phyloP scores from a whole-genome alignment of 1,140 invertebrate species.

The Zelostemma sp. region DNA sequence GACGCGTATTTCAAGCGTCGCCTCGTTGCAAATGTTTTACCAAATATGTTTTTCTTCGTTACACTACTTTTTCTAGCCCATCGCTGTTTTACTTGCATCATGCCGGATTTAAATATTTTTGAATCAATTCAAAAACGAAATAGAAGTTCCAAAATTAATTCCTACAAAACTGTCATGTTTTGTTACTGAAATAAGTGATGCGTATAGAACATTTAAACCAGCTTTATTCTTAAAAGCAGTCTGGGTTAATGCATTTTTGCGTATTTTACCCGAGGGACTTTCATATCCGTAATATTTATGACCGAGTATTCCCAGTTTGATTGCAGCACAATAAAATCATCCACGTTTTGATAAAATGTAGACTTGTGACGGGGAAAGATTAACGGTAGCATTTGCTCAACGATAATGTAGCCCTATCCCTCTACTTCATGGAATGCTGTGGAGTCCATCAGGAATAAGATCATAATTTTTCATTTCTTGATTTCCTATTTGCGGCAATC shows the following conservation, averaged over 20 bases:
- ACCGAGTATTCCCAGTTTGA: constrained; percentile 8
- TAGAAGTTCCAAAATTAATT: too few relatives aligned
- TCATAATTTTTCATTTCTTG: constrained; percentile 14
- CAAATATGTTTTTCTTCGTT: background rate
- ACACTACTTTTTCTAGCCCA: background rate
- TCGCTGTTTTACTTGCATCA: too few relatives aligned
- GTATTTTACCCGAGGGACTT: constrained; percentile 4
- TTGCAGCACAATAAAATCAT: constrained; percentile 20
- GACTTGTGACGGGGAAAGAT: background rate
- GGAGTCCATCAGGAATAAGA: constrained; percentile 4
- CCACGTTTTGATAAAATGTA: constrained; percentile 21
- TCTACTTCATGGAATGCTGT: background rate
- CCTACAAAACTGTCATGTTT: too few relatives aligned
- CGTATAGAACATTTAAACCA: background rate
- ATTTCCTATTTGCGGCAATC: background rate
- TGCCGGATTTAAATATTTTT: too few relatives aligned
- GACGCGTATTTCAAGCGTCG: constrained; percentile 18
- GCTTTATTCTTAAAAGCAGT: background rate
- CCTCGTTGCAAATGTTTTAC: background rate
- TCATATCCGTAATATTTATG: constrained; percentile 16
- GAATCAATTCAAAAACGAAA: too few relatives aligned
- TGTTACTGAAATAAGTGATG: background rate
- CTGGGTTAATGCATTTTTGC: constrained; percentile 10
- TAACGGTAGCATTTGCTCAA: background rate
- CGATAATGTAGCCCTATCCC: background rate